Conservation (phyloP, 2,797 vertebrate genomes). For the Sebastes cheni region DNA sequence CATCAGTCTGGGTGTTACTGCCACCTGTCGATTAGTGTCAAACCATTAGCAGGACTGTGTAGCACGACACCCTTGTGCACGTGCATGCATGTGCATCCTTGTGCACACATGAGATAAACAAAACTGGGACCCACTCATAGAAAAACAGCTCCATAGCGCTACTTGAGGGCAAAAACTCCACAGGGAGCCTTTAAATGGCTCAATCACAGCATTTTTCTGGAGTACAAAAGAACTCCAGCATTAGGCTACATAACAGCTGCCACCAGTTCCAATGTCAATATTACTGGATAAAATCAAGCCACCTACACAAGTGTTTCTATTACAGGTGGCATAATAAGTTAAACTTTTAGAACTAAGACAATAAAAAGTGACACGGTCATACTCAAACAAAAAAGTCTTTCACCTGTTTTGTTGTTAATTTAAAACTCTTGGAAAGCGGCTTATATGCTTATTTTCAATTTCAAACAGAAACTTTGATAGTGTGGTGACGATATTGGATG, state of each 20-base stretch:
- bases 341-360: background rate
- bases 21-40: slow-evolving; percentile 18
- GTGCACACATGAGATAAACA: background rate
- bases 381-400: background rate
- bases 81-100: background rate
- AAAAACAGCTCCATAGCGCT: background rate
- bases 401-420: background rate
- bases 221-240: slow-evolving; percentile 2
- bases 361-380: background rate
- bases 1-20: background rate
- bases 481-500: background rate
- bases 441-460: background rate
- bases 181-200: background rate
- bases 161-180: background rate
- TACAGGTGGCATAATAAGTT: background rate
- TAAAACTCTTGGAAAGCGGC: background rate
- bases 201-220: slow-evolving; percentile 7
- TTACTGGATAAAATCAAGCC: background rate
- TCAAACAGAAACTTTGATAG: background rate
- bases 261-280: background rate
- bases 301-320: background rate
- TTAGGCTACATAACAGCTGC: slow-evolving; percentile 12
- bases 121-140: background rate
- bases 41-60: background rate
- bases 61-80: background rate